phyloP scores from a whole-genome alignment of 1,140 invertebrate genomes.

The Lucilia cuprina region DNA sequence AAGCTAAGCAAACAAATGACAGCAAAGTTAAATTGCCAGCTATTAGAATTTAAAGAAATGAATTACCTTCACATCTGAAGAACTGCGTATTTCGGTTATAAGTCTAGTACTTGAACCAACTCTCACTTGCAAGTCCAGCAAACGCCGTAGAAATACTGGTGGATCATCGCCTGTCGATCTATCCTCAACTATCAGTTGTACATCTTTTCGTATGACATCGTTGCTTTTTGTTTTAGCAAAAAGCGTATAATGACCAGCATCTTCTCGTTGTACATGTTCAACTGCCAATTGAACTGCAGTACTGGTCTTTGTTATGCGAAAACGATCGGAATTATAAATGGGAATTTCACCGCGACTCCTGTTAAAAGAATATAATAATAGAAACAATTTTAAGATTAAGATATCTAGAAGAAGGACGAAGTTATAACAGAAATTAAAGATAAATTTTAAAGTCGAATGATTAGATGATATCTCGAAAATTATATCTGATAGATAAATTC shows the following conservation, averaged over 20 bases:
- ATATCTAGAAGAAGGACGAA: too few relatives aligned
- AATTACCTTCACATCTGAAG: conserved; percentile 80
- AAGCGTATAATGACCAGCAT: conserved; percentile 60
- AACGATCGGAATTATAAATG: conserved; percentile 60
- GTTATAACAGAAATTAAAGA: too few relatives aligned
- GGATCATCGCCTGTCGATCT: conserved; percentile 71
- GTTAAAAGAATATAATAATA: conserved; percentile 5
- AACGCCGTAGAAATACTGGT: conserved; percentile 77
- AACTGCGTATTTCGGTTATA: conserved; percentile 81
- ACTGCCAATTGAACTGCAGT: conserved; percentile 61
- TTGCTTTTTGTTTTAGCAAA: conserved; percentile 58
- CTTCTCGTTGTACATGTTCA: conserved; percentile 61
- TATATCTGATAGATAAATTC: too few relatives aligned
- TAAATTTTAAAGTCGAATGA: too few relatives aligned
- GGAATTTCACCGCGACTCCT: conserved; percentile 59
- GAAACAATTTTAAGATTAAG: too few relatives aligned
- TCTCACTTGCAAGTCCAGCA: conserved; percentile 83
- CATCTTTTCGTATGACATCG: conserved; percentile 53
- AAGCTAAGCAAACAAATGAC: conserved; percentile 65
- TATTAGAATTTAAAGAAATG: too few relatives aligned
- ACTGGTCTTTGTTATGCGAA: conserved; percentile 60
- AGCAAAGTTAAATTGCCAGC: conserved; percentile 22
- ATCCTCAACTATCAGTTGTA: conserved; percentile 61
- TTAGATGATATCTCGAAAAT: too few relatives aligned
- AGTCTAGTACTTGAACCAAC: conserved; percentile 84